phyloP scores from a whole-genome alignment of 1,140 invertebrate genomes.

The Brachionus asplanchnoidis region DNA sequence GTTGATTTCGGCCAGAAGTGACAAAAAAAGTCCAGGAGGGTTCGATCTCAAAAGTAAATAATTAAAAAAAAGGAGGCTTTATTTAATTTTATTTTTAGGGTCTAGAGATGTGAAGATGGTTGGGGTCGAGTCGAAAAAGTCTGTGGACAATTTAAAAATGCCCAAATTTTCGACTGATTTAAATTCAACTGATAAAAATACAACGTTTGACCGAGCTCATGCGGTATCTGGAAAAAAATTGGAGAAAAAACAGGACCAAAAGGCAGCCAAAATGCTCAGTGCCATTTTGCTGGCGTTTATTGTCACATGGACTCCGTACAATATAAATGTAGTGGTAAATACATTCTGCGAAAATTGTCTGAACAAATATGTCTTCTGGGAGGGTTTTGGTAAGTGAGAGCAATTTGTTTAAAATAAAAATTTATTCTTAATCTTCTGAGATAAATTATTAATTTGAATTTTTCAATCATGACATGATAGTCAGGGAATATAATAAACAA shows the following conservation, averaged over 20 bases:
- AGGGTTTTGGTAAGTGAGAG: slow-evolving; percentile 15
- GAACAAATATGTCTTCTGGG: background rate
- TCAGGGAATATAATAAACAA: too few species aligned
- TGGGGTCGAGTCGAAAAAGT: background rate
- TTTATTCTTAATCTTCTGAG: too few species aligned
- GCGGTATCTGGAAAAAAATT: background rate
- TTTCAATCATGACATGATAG: background rate
- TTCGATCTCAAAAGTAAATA: background rate
- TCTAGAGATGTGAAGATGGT: background rate
- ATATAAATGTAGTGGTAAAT: slow-evolving; percentile 65
- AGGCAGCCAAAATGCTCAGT: slow-evolving; percentile 92
- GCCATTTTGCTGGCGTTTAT: slow-evolving; percentile 96
- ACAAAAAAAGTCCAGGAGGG: background rate
- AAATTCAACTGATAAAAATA: background rate
- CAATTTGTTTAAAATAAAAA: background rate
- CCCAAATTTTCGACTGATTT: background rate
- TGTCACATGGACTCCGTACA: slow-evolving; percentile 98
- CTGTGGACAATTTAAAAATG: background rate
- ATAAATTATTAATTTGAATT: background rate
- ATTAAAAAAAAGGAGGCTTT: background rate
- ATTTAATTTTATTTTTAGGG: background rate
- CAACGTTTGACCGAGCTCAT: background rate
- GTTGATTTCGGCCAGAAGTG: background rate
- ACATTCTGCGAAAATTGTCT: slow-evolving; percentile 52
- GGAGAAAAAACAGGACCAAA: slow-evolving; percentile 69